Conservation (phyloP, 2,888 invertebrate species). For the Syritta pipiens region DNA sequence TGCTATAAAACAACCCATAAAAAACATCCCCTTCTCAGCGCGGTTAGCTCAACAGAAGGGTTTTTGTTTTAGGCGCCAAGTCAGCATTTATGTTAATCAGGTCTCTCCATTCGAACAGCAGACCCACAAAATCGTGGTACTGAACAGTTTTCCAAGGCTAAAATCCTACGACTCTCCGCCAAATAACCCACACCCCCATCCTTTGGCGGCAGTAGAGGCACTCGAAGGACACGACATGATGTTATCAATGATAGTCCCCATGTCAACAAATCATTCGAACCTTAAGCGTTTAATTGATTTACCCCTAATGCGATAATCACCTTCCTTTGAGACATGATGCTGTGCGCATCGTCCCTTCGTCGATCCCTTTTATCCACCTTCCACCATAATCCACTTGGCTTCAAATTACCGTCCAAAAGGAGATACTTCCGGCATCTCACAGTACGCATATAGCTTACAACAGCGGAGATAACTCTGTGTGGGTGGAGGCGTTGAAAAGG, state of each 20-base stretch:
- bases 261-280: slow-evolving; percentile 65
- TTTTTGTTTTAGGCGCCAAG: slow-evolving; percentile 49
- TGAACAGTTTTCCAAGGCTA: slow-evolving; percentile 9
- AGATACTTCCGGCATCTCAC: slow-evolving; percentile 50
- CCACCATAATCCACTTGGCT: slow-evolving; percentile 52
- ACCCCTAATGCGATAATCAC: slow-evolving; percentile 67
- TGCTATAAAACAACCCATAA: slow-evolving; percentile 36
- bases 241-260: slow-evolving; percentile 56
- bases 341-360: slow-evolving; percentile 19
- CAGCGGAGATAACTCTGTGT: slow-evolving; percentile 2
- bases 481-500: not conserved
- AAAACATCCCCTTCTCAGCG: slow-evolving; percentile 8
- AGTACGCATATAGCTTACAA: slow-evolving; percentile 34
- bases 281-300: slow-evolving; percentile 67
- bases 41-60: slow-evolving; percentile 22
- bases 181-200: not conserved
- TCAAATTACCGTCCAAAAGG: slow-evolving; percentile 58
- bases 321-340: slow-evolving; percentile 58
- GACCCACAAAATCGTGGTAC: not conserved
- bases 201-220: not conserved
- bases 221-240: slow-evolving; percentile 34
- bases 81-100: slow-evolving; percentile 64
- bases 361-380: slow-evolving; percentile 36
- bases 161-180: not conserved
- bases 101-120: not conserved